Evolutionary conservation across 1,140 invertebrate species (phyloP).

Genomic region (Brachionus paranguensis): DNA sequence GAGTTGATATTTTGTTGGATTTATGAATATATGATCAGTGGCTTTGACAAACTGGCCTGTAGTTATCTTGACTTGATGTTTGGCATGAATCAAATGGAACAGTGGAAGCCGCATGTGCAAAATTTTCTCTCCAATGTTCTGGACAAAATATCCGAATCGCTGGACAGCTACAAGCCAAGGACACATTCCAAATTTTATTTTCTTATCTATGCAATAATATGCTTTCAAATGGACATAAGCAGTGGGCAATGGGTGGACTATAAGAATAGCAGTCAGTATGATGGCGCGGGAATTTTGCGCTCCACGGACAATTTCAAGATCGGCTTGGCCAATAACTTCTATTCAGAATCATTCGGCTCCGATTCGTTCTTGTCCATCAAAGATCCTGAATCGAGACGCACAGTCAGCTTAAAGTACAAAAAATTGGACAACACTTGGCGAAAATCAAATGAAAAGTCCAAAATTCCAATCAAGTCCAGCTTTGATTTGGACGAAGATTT

Average conservation of each 20-base stretch:
- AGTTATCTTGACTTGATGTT: background rate
- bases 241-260: constrained; percentile 1
- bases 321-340: background rate
- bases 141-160: background rate
- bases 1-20: constrained; percentile 9
- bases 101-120: background rate
- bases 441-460: constrained; percentile 30
- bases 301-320: background rate
- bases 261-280: background rate
- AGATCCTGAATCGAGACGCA: background rate
- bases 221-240: background rate
- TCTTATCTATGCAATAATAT: background rate
- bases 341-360: background rate
- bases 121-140: background rate
- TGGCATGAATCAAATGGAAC: background rate
- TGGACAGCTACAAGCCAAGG: background rate
- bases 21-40: background rate
- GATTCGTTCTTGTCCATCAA: background rate
- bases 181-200: background rate
- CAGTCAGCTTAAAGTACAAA: background rate
- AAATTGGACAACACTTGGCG: background rate
- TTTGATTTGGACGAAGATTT: background rate
- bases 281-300: background rate
- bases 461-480: background rate
- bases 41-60: background rate